phyloP scores from a whole-genome alignment of 2,113 vertebrate species.

The Rhombomys opimus region DNA sequence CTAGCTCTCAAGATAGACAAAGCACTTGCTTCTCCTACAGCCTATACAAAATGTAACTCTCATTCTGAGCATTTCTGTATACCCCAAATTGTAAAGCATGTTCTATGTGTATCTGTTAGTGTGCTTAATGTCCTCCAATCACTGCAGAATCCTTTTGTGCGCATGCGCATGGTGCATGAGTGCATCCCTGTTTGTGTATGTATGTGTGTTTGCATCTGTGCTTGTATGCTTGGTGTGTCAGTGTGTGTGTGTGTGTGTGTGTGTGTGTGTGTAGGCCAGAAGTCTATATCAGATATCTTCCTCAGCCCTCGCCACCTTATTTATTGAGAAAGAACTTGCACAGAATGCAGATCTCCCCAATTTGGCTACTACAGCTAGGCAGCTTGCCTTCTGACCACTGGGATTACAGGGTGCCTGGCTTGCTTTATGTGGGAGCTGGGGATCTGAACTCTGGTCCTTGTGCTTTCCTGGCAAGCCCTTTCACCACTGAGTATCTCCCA shows the following conservation, averaged over 20 bases:
- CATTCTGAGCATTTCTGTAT: background rate
- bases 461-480: too few relatives aligned
- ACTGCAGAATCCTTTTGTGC: background rate
- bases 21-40: accelerated
- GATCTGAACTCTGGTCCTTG: background rate
- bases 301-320: background rate
- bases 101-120: background rate
- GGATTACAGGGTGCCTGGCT: background rate
- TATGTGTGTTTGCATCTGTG: too few relatives aligned
- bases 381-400: background rate
- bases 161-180: background rate
- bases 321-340: background rate
- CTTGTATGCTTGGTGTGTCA: too few relatives aligned
- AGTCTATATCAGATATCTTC: background rate
- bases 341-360: background rate
- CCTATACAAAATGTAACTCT: accelerated
- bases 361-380: background rate
- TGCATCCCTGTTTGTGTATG: too few relatives aligned
- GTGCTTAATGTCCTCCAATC: background rate
- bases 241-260: background rate
- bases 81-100: background rate
- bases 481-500: background rate
- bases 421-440: background rate
- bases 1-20: background rate
- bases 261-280: background rate